Base-by-base conservation (phyloP, 35 echinoderm and acorn worm species). In the Apostichopus parvimensis region DNA sequence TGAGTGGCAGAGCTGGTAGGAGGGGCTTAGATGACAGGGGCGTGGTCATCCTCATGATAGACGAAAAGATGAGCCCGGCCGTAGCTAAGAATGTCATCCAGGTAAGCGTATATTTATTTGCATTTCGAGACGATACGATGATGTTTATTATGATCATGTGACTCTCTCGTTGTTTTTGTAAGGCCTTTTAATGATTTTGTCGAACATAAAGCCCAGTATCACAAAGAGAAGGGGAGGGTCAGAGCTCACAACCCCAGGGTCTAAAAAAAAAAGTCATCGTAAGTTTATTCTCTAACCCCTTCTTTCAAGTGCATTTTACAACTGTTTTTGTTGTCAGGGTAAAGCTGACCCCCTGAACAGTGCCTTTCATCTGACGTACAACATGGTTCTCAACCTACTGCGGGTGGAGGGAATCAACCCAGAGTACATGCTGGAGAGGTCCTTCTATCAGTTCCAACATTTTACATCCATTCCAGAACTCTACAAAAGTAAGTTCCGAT, bases 31-130 rank as follows among this genome's bases (percentile, higher is more conserved):
- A 99, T 80, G 97, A 99, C 90, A 91, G 95, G 73, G 97, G 97
- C 18, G 95, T 99, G 15, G 97, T 99, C 61, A 99, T 99, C 62
- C 92, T 99, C 10, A 99, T 99, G 97, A 96, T 99, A 6, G 97
- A 99, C 77, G 97, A 99, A 68, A 99, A 99, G 93, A 99, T 99
- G 97, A 99, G 94, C 87, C 97, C 97, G 18, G 93, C 91, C 45
- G 93, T 96, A 11, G 97, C 93, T 89, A 99, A 99, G 79, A 96
- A 86, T 73, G 88, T 99, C 79, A 65, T 99, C 9, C 97, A 99
- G 95, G 97, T 99, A 82, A 88, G 34, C 2, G 34, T 45, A 4
- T 45, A 45, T 45, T 45, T 45, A 45, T 45, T 34, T 45, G 34
- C 34, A 45, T 45, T 45, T 45, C 34, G 2, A 45, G 34, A 45